Percentiles rank a stretch among this genome's conserved stretches.
Conservation (phyloP, 2,113 vertebrate species). For the Rhinogobius similis region DNA sequence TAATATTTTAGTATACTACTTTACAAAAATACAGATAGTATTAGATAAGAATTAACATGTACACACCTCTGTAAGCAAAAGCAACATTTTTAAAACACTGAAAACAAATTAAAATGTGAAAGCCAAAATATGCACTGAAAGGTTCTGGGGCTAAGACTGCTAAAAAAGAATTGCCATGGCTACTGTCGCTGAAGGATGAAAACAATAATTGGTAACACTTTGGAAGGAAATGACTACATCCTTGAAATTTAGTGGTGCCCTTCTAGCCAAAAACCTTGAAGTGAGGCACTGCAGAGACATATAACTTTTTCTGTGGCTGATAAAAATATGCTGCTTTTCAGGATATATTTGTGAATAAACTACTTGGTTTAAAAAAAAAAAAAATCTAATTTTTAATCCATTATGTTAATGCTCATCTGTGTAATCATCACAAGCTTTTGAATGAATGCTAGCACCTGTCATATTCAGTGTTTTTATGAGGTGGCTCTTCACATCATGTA, state of each 20-base stretch:
- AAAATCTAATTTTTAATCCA: background rate
- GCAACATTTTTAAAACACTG: no score
- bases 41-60: no score
- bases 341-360: background rate
- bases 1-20: no score
- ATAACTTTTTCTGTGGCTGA: background rate
- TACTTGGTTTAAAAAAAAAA: no score
- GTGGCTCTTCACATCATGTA: constrained; percentile 1
- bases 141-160: background rate
- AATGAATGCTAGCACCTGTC: constrained; percentile 2
- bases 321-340: background rate
- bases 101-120: constrained; percentile 29
- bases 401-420: constrained; percentile 1
- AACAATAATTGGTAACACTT: constrained; percentile 23
- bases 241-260: constrained; percentile 16
- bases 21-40: no score
- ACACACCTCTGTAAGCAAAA: background rate
- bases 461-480: background rate
- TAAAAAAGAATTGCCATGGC: constrained; percentile 12
- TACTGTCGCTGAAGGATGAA: constrained; percentile 14
- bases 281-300: background rate
- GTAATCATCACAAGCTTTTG: background rate
- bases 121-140: constrained; percentile 18
- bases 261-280: constrained; percentile 1
- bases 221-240: constrained; percentile 12